phyloP scores from a whole-genome alignment of 2,113 vertebrate species.

The Heliornis fulica region DNA sequence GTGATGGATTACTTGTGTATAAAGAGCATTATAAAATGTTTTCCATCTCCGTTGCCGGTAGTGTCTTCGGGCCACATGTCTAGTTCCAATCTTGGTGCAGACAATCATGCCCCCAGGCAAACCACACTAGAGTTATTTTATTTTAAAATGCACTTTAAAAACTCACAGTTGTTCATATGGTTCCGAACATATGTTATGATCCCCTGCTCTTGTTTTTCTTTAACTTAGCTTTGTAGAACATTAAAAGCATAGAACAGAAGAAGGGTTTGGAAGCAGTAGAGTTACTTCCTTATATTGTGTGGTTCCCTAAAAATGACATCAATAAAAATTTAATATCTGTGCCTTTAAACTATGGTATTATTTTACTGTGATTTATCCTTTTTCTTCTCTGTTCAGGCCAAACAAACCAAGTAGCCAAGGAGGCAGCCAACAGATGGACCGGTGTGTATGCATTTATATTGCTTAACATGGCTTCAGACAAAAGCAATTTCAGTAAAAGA shows the following conservation, averaged over 20 bases:
- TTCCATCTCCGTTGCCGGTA: not conserved
- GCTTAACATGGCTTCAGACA: not conserved
- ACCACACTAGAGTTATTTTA: not conserved
- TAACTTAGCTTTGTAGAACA: not conserved
- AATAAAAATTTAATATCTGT: not conserved
- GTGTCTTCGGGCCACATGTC: not conserved
- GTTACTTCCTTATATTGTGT: not conserved
- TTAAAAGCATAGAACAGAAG: not conserved
- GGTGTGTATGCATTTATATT: conserved; percentile 75
- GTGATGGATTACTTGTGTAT: not conserved
- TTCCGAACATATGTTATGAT: not conserved
- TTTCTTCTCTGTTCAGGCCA: conserved; percentile 78
- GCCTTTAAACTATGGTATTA: not conserved
- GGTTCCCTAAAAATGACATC: not conserved
- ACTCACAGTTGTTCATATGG: not conserved
- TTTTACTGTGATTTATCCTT: not conserved
- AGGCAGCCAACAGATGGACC: conserved; percentile 95
- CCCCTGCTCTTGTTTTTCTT: not conserved
- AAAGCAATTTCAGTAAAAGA: not conserved
- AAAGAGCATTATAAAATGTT: not conserved
- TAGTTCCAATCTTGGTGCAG: not conserved
- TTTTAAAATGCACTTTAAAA: not conserved
- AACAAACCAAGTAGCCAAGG: conserved; percentile 86
- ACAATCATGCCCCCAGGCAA: not conserved
- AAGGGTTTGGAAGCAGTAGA: not conserved